Conservation (phyloP, 53 echinoderm and acorn worm species). For the Astropecten irregularis region DNA sequence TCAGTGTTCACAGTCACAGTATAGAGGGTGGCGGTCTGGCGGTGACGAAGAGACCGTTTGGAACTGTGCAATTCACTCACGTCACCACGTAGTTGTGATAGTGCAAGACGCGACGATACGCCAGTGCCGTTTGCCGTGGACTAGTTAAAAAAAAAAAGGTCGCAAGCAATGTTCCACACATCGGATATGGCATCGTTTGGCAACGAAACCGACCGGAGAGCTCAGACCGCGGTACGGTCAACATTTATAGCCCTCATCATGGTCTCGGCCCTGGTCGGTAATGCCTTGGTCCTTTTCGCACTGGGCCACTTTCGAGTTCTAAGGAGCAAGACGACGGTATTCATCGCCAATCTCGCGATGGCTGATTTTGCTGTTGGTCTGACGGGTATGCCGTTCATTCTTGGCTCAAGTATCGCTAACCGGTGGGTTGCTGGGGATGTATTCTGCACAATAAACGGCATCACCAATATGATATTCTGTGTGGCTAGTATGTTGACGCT, state of each 20-base stretch:
- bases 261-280: constrained; percentile 59
- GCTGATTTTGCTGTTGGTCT: constrained; percentile 73
- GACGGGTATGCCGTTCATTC: constrained; percentile 69
- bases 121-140: too few species aligned
- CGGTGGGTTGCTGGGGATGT: constrained; percentile 66
- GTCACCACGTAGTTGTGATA: too few species aligned
- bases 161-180: too few species aligned
- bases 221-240: constrained; percentile 11
- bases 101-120: too few species aligned
- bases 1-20: too few species aligned
- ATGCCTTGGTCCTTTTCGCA: constrained; percentile 69
- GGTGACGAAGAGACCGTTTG: too few species aligned
- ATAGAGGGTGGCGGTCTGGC: too few species aligned
- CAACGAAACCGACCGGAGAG: constrained; percentile 26
- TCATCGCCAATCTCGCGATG: constrained; percentile 79
- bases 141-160: too few species aligned
- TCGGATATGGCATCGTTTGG: not conserved
- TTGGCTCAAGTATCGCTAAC: constrained; percentile 62
- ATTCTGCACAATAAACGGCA: constrained; percentile 68
- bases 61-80: too few species aligned
- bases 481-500: constrained; percentile 78
- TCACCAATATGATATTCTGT: constrained; percentile 53
- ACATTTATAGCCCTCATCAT: constrained; percentile 60
- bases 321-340: constrained; percentile 75
- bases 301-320: constrained; percentile 58